These are phyloP conservation scores for Clarias fuscus DNA, from an alignment of 2,797 vertebrate species.

Conservation along the genomic window DNA sequence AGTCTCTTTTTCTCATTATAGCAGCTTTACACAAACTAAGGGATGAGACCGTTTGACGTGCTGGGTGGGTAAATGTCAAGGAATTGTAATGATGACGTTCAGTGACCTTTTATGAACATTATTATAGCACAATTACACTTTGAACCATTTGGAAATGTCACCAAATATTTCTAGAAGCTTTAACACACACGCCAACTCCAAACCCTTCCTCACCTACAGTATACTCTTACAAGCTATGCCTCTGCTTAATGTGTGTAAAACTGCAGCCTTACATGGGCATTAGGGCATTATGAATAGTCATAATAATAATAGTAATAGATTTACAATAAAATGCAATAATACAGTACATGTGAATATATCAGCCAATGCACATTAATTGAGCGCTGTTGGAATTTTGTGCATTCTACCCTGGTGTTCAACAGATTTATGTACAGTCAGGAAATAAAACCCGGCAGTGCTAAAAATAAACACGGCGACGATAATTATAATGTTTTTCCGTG, in stretches of 20 bases:
- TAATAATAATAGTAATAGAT: neutral
- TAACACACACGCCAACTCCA: neutral
- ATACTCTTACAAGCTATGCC: neutral
- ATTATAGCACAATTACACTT: neutral
- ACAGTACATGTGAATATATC: neutral
- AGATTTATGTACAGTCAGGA: neutral
- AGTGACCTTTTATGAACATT: neutral
- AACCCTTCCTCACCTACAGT: neutral
- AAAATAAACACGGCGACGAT: conserved; percentile 22
- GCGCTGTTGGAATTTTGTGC: no score
- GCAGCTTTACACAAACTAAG: neutral
- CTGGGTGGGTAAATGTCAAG: neutral
- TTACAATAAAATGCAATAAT: neutral
- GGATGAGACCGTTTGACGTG: neutral
- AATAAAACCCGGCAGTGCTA: neutral
- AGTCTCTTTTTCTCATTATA: neutral
- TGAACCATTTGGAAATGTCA: neutral
- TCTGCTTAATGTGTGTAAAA: neutral
- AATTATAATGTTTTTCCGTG: neutral
- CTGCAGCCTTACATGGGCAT: neutral
- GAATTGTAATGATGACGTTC: neutral
- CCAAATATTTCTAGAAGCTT: neutral
- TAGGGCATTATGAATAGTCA: neutral
- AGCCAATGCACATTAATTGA: neutral
- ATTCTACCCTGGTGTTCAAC: neutral